Conservation (phyloP, 1,140 invertebrate species). For the Rhyzopertha dominica region DNA sequence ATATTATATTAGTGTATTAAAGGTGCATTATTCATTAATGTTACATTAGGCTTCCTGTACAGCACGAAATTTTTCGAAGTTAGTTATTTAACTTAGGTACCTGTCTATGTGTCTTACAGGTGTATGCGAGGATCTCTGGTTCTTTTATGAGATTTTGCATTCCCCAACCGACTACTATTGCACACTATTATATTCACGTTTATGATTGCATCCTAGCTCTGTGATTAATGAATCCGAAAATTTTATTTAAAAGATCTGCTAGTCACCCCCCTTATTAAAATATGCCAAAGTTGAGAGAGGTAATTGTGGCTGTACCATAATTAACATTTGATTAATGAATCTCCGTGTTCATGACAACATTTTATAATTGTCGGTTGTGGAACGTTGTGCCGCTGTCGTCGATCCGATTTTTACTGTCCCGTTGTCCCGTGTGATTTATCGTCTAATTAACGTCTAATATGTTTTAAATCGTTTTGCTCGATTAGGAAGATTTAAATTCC, state of each 20-base stretch:
- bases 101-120: too few relatives aligned
- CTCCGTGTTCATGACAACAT: constrained; percentile 23
- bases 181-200: too few relatives aligned
- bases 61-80: too few relatives aligned
- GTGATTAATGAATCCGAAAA: constrained; percentile 29
- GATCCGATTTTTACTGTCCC: constrained; percentile 12
- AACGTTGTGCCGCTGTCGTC: constrained; percentile 9
- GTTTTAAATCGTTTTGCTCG: constrained; percentile 10
- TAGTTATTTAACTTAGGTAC: too few relatives aligned
- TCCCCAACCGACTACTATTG: too few relatives aligned
- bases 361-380: constrained; percentile 19
- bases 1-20: too few relatives aligned
- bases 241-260: constrained; percentile 27
- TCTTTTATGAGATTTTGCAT: too few relatives aligned
- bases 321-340: constrained; percentile 37
- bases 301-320: constrained; percentile 27
- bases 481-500: constrained; percentile 10
- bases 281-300: constrained; percentile 27
- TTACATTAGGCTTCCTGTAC: too few relatives aligned
- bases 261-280: constrained; percentile 36
- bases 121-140: too few relatives aligned
- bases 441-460: constrained; percentile 16
- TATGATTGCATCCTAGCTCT: too few relatives aligned
- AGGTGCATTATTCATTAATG: too few relatives aligned
- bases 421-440: constrained; percentile 15